Percentiles rank a stretch among this genome's conserved stretches.
These are phyloP conservation scores for Trypoxylon attenuatum DNA, from an alignment of 2,888 invertebrate genomes.

Conservation along the genomic window DNA sequence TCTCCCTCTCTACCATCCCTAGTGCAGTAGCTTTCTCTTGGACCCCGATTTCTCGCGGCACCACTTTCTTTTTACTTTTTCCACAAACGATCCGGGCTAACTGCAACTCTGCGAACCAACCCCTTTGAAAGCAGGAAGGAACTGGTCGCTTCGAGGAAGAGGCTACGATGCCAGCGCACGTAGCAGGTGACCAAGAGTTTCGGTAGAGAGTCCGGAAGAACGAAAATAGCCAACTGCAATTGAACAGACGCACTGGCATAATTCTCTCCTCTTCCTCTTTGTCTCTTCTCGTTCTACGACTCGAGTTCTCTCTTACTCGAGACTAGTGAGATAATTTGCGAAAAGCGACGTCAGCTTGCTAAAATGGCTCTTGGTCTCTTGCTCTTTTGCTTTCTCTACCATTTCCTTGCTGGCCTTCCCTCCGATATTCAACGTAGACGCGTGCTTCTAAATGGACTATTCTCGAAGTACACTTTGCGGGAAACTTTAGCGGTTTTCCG, in stretches of 20 bases:
- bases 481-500: conserved; percentile 18
- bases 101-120: conserved; percentile 23
- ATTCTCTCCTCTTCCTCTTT: too few relatives aligned
- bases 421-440: conserved; percentile 14
- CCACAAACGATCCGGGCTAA: conserved; percentile 45
- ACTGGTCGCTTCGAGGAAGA: not conserved
- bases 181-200: not conserved
- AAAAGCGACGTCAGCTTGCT: conserved; percentile 53
- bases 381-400: conserved; percentile 4
- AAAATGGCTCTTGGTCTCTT: conserved; percentile 16
- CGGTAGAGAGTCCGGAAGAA: not conserved
- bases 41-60: conserved; percentile 41
- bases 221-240: conserved; percentile 10
- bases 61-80: conserved; percentile 37
- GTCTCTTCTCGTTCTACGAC: too few relatives aligned
- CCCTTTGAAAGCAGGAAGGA: conserved; percentile 9
- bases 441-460: conserved; percentile 40
- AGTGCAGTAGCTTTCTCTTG: not conserved
- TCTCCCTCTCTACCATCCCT: not conserved
- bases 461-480: conserved; percentile 31
- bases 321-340: conserved; percentile 62
- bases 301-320: too few relatives aligned
- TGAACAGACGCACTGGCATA: conserved; percentile 52
- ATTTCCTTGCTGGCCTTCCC: conserved; percentile 1
- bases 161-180: not conserved